Percentiles rank a stretch among this genome's conserved stretches.
phyloP scores from a whole-genome alignment of 2,113 vertebrate species.

The Oxygymnocypris stewartii region DNA sequence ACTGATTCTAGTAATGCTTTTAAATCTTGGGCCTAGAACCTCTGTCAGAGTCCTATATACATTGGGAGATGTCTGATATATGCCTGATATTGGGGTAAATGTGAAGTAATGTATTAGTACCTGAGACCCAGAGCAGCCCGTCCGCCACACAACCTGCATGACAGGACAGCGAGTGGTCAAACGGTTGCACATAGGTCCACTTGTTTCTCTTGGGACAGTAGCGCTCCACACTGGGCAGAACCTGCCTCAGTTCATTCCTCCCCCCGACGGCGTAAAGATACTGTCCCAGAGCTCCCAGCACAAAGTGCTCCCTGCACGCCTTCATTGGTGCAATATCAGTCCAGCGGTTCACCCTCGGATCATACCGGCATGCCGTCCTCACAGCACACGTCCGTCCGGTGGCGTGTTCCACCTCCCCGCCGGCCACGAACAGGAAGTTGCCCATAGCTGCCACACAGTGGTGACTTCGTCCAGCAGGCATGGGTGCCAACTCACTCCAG shows the following conservation, averaged over 20 bases:
- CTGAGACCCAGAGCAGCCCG: slow-evolving; percentile 96
- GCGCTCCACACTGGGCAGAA: slow-evolving; percentile 91
- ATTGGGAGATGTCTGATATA: background rate
- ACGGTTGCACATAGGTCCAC: slow-evolving; percentile 93
- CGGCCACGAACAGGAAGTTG: slow-evolving; percentile 92
- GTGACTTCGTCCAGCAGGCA: slow-evolving; percentile 92
- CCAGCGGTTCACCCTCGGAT: slow-evolving; percentile 90
- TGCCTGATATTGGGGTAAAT: background rate
- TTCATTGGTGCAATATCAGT: slow-evolving; percentile 95
- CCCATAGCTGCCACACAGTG: slow-evolving; percentile 96
- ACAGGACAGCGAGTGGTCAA: slow-evolving; percentile 95
- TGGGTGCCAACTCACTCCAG: slow-evolving; percentile 91
- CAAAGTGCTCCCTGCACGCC: slow-evolving; percentile 94
- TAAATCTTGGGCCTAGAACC: background rate
- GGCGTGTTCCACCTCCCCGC: slow-evolving; percentile 90
- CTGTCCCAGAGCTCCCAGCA: slow-evolving; percentile 87
- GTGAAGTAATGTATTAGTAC: slow-evolving; percentile 70
- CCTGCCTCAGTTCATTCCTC: slow-evolving; percentile 92
- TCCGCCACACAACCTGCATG: slow-evolving; percentile 94
- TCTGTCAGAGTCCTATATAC: background rate
- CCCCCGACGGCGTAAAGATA: slow-evolving; percentile 91
- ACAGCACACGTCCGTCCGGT: slow-evolving; percentile 89
- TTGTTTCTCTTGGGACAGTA: slow-evolving; percentile 97
- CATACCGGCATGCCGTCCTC: slow-evolving; percentile 89
- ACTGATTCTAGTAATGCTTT: background rate